Evolutionary conservation across 1,140 invertebrate species (phyloP).

Genomic region (Lepidurus couesii): DNA sequence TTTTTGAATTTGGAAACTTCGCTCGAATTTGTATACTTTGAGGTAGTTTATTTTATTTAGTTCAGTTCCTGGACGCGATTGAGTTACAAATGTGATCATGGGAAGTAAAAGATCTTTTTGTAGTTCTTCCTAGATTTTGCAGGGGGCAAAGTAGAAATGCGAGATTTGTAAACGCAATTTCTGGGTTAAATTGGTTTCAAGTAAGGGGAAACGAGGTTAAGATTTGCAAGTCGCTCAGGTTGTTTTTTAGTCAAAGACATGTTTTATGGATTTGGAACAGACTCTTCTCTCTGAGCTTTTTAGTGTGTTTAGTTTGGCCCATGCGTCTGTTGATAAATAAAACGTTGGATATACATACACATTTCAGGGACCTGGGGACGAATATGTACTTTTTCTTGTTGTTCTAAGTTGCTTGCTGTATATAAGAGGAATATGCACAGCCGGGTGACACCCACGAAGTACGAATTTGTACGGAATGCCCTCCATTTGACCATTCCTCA

Average conservation of each 20-base stretch:
- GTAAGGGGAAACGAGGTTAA: too few relatives aligned
- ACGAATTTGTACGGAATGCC: neutral
- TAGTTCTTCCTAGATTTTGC: too few relatives aligned
- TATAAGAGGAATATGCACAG: neutral
- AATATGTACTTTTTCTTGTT: neutral
- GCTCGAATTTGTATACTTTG: too few relatives aligned
- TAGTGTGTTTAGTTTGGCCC: constrained; percentile 15
- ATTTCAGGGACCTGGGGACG: neutral
- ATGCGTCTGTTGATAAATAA: constrained; percentile 7
- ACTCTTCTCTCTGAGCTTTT: neutral
- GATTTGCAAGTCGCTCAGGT: neutral
- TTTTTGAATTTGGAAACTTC: too few relatives aligned
- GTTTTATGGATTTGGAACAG: constrained; percentile 5
- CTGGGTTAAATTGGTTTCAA: too few relatives aligned
- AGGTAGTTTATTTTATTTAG: too few relatives aligned
- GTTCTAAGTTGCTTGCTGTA: neutral
- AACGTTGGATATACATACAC: neutral
- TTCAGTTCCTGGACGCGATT: too few relatives aligned
- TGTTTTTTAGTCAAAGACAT: neutral
- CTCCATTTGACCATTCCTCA: neutral
- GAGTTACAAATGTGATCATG: too few relatives aligned
- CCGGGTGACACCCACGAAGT: neutral
- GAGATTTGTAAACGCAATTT: too few relatives aligned
- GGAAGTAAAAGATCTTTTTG: too few relatives aligned
- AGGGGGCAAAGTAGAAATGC: too few relatives aligned